Evolutionary conservation across 2,888 invertebrate species (phyloP).

Genomic region (Blastobasis adustella): DNA sequence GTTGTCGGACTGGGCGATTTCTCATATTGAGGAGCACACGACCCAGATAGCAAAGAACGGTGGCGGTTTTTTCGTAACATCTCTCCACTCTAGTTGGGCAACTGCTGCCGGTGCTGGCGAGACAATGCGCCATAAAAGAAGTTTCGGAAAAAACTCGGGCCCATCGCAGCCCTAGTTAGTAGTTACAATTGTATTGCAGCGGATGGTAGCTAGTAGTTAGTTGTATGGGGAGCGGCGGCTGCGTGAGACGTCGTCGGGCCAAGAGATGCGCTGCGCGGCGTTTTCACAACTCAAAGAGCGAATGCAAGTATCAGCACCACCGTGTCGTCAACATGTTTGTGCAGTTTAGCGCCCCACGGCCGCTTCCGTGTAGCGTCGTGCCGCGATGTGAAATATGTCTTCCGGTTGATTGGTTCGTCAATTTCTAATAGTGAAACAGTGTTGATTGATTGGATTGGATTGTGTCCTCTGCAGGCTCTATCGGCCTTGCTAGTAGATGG

Average conservation of each 20-base stretch:
- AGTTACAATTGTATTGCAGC: slow-evolving; percentile 12
- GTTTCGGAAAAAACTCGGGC: slow-evolving; percentile 49
- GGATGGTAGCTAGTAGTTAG: not conserved
- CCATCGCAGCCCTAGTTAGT: slow-evolving; percentile 65
- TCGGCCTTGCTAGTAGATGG: no score
- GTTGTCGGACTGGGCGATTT: not conserved
- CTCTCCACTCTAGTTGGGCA: slow-evolving; percentile 39
- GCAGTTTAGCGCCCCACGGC: not conserved
- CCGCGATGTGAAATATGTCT: no score
- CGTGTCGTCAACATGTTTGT: not conserved
- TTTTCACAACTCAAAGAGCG: slow-evolving; percentile 49
- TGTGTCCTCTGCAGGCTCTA: no score
- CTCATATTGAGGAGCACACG: slow-evolving; percentile 6
- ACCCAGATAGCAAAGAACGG: slow-evolving; percentile 24
- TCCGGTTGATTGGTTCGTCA: no score
- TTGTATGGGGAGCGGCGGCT: not conserved
- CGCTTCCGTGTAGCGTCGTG: no score
- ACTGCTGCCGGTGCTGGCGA: slow-evolving; percentile 26
- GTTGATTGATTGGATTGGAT: no score
- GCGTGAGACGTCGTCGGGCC: no score
- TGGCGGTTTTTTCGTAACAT: slow-evolving; percentile 35
- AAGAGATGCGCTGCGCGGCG: slow-evolving; percentile 56
- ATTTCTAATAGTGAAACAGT: no score
- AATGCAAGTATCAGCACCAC: slow-evolving; percentile 56
- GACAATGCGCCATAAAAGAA: slow-evolving; percentile 61